Conservation (phyloP, 2,797 vertebrate genomes). For the Gastrophryne carolinensis region DNA sequence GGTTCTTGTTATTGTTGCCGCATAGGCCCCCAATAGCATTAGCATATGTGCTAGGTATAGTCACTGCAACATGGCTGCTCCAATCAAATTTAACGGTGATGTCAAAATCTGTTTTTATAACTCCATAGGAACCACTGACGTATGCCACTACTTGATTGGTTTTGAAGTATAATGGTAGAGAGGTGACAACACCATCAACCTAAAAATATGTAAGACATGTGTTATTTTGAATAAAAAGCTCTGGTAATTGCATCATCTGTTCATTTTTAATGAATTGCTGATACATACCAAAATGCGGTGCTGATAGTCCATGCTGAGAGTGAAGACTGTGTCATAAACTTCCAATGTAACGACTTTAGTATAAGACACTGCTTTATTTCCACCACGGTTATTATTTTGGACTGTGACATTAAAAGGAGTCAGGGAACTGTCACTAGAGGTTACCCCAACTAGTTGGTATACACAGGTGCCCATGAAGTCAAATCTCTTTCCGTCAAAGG, state of each 20-base stretch:
- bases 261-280: too few relatives aligned
- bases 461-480: constrained; percentile 73
- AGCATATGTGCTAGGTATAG: constrained; percentile 61
- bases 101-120: constrained; percentile 55
- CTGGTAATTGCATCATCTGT: too few relatives aligned
- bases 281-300: constrained; percentile 65
- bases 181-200: constrained; percentile 63
- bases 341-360: constrained; percentile 63
- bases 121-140: constrained; percentile 56
- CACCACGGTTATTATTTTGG: constrained; percentile 67
- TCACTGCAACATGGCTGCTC: constrained; percentile 58
- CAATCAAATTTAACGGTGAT: constrained; percentile 60
- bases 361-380: constrained; percentile 58
- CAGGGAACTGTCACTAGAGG: constrained; percentile 45
- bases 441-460: constrained; percentile 70
- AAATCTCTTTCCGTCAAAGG: constrained; percentile 70
- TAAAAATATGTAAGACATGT: too few relatives aligned
- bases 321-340: constrained; percentile 61
- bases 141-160: constrained; percentile 55
- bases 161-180: constrained; percentile 57
- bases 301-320: constrained; percentile 68
- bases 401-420: constrained; percentile 71
- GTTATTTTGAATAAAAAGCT: too few relatives aligned
- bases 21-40: constrained; percentile 65
- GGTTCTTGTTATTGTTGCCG: constrained; percentile 65